phyloP scores from a whole-genome alignment of 2,113 vertebrate species.

The Lichenostomus cassidix region DNA sequence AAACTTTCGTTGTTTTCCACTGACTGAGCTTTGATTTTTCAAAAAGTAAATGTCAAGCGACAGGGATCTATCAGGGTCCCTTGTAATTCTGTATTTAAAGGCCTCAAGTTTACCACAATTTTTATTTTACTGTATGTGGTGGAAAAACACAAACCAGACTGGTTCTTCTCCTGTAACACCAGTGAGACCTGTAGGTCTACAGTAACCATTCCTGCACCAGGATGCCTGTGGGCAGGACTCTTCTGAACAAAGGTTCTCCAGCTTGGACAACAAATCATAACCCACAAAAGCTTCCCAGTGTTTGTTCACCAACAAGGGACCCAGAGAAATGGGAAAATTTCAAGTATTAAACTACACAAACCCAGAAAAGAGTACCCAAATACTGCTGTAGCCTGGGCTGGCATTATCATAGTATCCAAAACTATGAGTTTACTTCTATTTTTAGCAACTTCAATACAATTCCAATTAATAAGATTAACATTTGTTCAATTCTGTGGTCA shows the following conservation, averaged over 20 bases:
- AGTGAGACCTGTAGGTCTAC: not conserved
- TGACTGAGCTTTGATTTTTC: not conserved
- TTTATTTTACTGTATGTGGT: not conserved
- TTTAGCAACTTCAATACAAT: not conserved
- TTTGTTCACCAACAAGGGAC: not conserved
- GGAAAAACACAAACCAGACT: accelerated
- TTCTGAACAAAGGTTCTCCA: not conserved
- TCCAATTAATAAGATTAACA: not conserved
- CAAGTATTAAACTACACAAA: not conserved
- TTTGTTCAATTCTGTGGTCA: not conserved
- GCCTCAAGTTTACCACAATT: accelerated
- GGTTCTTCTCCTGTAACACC: not conserved
- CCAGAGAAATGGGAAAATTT: not conserved
- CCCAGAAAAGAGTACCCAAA: not conserved
- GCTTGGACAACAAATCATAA: not conserved
- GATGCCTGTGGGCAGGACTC: not conserved
- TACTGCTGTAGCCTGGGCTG: not conserved
- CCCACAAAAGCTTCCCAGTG: not conserved
- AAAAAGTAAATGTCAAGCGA: not conserved
- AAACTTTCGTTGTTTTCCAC: not conserved
- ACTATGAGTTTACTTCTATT: not conserved
- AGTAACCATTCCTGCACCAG: not conserved
- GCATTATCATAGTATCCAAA: not conserved
- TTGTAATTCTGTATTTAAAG: not conserved
- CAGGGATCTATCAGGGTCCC: too few species aligned